Conservation (phyloP, 2,113 vertebrate genomes). For the human region DNA sequence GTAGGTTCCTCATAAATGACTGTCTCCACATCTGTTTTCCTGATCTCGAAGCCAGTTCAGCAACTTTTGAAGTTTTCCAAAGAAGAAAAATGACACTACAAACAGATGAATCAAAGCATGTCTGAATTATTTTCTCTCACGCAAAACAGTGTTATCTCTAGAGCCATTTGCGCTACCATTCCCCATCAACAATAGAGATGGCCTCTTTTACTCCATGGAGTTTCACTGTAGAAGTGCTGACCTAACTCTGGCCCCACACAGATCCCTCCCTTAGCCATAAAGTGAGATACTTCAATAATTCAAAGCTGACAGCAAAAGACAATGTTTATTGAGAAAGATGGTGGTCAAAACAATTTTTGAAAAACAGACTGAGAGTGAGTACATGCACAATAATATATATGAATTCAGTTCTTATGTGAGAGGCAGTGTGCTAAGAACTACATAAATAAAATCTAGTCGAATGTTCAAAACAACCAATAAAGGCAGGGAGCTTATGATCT, state of each 20-base stretch:
- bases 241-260: not conserved
- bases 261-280: not conserved
- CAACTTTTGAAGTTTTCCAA: not conserved
- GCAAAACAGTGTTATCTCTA: not conserved
- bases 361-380: not conserved
- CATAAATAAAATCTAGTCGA: not conserved
- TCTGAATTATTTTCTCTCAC: not conserved
- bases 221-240: not conserved
- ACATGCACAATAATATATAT: not conserved
- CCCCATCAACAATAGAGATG: not conserved
- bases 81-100: not conserved
- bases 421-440: not conserved
- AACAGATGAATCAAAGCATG: not conserved
- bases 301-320: not conserved
- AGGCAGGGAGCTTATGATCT: not conserved
- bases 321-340: not conserved
- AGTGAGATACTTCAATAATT: not conserved
- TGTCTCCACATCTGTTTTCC: not conserved
- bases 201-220: not conserved
- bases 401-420: not conserved
- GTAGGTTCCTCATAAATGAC: not conserved
- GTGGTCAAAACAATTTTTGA: not conserved
- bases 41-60: not conserved
- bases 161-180: not conserved
- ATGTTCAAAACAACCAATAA: not conserved